Percentiles rank a stretch among this genome's conserved stretches.
Conservation (phyloP, 2,113 vertebrate genomes). For the Atrichornis clamosus region DNA sequence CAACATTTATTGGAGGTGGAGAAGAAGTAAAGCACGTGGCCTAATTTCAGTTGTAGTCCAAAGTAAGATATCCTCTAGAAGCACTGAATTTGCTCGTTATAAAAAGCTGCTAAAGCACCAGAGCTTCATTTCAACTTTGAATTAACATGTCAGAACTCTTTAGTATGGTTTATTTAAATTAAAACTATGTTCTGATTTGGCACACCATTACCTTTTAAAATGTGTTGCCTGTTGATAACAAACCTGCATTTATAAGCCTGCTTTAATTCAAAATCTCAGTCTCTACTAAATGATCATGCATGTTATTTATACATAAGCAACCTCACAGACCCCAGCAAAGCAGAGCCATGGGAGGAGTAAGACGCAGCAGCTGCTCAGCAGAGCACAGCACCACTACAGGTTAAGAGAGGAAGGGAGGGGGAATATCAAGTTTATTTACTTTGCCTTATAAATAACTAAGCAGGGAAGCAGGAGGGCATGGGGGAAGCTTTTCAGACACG, state of each 20-base stretch:
- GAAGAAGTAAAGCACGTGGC: fast-evolving
- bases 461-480: too few species aligned
- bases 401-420: neutral
- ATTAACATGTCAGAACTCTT: neutral
- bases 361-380: neutral
- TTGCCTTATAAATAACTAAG: neutral
- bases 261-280: neutral
- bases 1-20: neutral
- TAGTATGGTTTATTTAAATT: neutral
- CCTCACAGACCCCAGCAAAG: neutral
- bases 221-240: constrained; percentile 45
- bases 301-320: constrained; percentile 25
- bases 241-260: neutral
- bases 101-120: neutral
- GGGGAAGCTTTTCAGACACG: neutral
- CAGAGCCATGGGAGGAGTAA: neutral
- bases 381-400: neutral
- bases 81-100: neutral
- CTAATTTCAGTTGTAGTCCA: neutral
- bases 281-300: neutral
- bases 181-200: constrained; percentile 9
- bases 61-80: neutral
- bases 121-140: neutral
- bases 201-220: constrained; percentile 20
- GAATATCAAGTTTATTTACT: neutral